Conservation (phyloP, 23 tunicate genomes). For the Halocynthia aurantium region DNA sequence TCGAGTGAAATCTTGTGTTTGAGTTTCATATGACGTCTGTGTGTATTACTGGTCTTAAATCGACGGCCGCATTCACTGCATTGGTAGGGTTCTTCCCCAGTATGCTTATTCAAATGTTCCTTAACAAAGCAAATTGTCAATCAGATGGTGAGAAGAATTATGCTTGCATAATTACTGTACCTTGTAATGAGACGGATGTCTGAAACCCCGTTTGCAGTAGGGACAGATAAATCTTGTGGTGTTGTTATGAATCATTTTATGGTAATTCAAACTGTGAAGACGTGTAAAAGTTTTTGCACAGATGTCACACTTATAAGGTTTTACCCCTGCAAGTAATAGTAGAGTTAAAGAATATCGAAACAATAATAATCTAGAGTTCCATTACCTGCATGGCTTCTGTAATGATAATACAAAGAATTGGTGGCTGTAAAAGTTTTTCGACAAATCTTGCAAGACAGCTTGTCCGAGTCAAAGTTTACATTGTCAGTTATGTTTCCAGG, state of each 20-base stretch:
- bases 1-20: slow-evolving; percentile 26
- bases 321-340: slow-evolving; percentile 33
- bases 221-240: slow-evolving; percentile 53
- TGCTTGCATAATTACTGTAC: slow-evolving; percentile 7
- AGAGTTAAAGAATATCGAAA: background rate
- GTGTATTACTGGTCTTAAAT: slow-evolving; percentile 57
- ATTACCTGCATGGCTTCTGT: slow-evolving; percentile 71
- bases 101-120: slow-evolving; percentile 70
- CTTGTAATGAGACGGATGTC: slow-evolving; percentile 82
- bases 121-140: background rate
- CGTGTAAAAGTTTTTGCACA: slow-evolving; percentile 69
- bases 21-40: slow-evolving; percentile 44
- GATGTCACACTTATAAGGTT: slow-evolving; percentile 58
- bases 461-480: background rate
- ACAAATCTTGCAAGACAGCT: slow-evolving; percentile 47
- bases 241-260: slow-evolving; percentile 59
- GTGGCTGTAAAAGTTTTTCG: slow-evolving; percentile 67
- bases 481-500: no score
- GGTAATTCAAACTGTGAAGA: slow-evolving; percentile 63
- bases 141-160: background rate
- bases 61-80: slow-evolving; percentile 53
- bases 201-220: slow-evolving; percentile 37
- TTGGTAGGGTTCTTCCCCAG: slow-evolving; percentile 54
- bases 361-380: background rate
- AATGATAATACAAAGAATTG: slow-evolving; percentile 63